These are phyloP conservation scores for Acipenser transmontanus DNA, from an alignment of 2,797 vertebrate genomes.

Conservation along the genomic window DNA sequence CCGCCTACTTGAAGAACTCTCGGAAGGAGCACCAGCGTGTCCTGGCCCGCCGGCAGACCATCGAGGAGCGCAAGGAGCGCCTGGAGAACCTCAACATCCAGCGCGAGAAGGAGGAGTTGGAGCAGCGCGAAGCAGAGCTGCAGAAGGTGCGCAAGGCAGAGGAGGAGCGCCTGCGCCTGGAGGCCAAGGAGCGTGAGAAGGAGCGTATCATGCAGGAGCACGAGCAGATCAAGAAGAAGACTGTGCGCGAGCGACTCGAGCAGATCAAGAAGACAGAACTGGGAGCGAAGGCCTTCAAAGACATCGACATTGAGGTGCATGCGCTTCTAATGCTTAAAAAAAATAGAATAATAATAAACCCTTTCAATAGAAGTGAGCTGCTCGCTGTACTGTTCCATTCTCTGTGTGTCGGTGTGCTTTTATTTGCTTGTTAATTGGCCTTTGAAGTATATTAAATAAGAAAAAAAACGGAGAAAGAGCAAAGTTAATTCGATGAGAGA, in stretches of 20 bases:
- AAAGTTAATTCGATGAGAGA: too few species aligned
- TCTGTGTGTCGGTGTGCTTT: too few species aligned
- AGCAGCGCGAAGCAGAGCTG: constrained; percentile 87
- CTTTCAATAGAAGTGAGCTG: too few species aligned
- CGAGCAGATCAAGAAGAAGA: constrained; percentile 97
- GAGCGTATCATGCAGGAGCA: constrained; percentile 97
- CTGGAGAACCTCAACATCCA: constrained; percentile 93
- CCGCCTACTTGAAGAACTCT: constrained; percentile 85
- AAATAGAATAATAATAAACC: too few species aligned
- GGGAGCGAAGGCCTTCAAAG: constrained; percentile 96
- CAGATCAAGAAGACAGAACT: constrained; percentile 98
- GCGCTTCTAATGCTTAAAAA: too few species aligned
- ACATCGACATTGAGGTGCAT: constrained; percentile 93
- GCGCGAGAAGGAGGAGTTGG: constrained; percentile 91
- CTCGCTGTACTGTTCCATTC: too few species aligned
- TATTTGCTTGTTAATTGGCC: too few species aligned
- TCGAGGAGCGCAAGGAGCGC: constrained; percentile 95
- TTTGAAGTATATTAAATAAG: too few species aligned
- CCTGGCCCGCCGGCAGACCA: constrained; percentile 89
- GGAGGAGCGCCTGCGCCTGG: constrained; percentile 86
- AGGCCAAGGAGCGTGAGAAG: constrained; percentile 95
- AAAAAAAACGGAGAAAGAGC: too few species aligned
- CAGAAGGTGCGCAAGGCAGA: constrained; percentile 96
- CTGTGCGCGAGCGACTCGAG: constrained; percentile 89
- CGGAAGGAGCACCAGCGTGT: constrained; percentile 95